phyloP scores from a whole-genome alignment of 2,797 vertebrate species.

The Acipenser transmontanus region DNA sequence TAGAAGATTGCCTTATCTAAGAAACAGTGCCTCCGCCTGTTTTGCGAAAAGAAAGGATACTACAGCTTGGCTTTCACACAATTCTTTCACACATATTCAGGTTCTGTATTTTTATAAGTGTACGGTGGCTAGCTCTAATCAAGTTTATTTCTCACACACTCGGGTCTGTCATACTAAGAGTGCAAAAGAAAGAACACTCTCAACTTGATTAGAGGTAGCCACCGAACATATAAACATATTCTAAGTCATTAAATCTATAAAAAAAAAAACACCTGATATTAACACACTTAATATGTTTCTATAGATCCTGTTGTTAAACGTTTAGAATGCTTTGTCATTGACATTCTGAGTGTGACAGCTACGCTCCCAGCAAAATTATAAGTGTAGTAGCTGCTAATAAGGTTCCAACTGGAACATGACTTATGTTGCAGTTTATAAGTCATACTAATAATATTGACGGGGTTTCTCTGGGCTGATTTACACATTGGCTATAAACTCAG shows the following conservation, averaged over 20 bases:
- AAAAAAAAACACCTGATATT: background rate
- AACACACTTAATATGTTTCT: too few relatives aligned
- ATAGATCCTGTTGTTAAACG: too few relatives aligned
- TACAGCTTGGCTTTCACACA: constrained; percentile 17
- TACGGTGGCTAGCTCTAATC: too few relatives aligned
- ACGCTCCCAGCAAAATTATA: background rate
- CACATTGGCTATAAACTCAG: background rate
- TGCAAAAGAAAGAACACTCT: too few relatives aligned
- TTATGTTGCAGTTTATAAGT: background rate
- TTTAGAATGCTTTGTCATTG: background rate
- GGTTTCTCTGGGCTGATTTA: too few relatives aligned
- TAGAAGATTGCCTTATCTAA: constrained; percentile 3
- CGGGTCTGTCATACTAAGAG: background rate
- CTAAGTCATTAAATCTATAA: background rate
- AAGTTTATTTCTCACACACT: background rate
- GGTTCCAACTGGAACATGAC: background rate
- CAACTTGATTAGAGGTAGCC: background rate
- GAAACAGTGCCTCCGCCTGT: background rate
- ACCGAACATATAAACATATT: background rate
- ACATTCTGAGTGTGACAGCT: background rate
- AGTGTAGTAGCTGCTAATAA: background rate
- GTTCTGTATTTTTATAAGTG: constrained; percentile 23
- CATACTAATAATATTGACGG: background rate
- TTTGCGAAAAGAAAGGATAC: constrained; percentile 2
- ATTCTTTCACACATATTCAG: constrained; percentile 39